These are phyloP conservation scores for Pocota personata DNA, from an alignment of 2,888 invertebrate genomes.

Conservation along the genomic window DNA sequence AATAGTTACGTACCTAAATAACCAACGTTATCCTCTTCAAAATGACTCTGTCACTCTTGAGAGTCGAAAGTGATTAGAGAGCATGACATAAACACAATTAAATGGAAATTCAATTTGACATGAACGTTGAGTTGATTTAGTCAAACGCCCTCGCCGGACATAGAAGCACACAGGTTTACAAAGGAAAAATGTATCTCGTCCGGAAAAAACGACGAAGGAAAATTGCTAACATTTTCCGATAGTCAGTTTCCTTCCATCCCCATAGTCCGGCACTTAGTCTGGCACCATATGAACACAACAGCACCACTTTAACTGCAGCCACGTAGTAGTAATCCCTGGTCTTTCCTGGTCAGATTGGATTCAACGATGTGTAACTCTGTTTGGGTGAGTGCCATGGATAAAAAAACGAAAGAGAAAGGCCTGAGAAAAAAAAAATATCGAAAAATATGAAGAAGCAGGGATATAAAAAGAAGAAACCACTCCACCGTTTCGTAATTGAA, in stretches of 20 bases:
- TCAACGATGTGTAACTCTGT: conserved; percentile 69
- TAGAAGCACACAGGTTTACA: background rate
- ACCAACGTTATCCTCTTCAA: conserved; percentile 27
- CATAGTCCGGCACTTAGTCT: conserved; percentile 26
- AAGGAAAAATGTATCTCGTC: background rate
- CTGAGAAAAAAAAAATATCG: background rate
- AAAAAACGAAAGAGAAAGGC: conserved; percentile 3
- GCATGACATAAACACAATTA: conserved; percentile 71
- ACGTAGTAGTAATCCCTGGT: conserved; percentile 64
- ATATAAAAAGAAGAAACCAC: background rate
- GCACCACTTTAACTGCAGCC: conserved; percentile 48
- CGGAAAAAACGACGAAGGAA: background rate
- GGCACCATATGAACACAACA: conserved; percentile 16
- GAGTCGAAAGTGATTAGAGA: conserved; percentile 64
- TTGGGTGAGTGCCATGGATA: conserved; percentile 8
- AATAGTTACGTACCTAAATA: conserved; percentile 24
- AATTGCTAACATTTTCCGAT: conserved; percentile 27
- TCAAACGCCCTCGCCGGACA: conserved; percentile 10
- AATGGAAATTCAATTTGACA: conserved; percentile 72
- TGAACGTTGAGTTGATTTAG: conserved; percentile 63
- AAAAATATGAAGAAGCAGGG: conserved; percentile 4
- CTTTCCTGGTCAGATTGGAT: conserved; percentile 63
- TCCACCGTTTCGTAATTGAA: conserved; percentile 44
- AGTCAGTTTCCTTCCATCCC: conserved; percentile 28
- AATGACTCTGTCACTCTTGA: conserved; percentile 51